phyloP scores from a whole-genome alignment of 2,797 vertebrate species.

The Thripadectes ignobilis region DNA sequence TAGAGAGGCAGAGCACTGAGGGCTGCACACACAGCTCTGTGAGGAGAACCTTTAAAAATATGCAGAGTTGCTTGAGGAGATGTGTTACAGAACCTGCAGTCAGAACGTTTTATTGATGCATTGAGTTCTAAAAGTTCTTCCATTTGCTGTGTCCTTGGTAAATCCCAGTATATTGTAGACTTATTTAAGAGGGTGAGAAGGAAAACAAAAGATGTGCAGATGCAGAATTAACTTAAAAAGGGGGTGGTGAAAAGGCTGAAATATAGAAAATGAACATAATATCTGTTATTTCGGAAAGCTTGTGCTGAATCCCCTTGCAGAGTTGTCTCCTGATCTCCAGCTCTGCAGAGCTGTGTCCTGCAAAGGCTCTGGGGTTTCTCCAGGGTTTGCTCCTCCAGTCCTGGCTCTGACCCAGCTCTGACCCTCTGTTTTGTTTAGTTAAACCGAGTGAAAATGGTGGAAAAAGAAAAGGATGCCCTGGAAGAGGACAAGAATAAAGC shows the following conservation, averaged over 20 bases:
- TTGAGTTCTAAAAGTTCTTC: background rate
- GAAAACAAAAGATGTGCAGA: background rate
- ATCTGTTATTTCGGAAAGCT: background rate
- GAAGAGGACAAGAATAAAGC: constrained; percentile 94
- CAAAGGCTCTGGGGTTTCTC: background rate
- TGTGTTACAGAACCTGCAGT: background rate
- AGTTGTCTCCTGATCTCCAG: background rate
- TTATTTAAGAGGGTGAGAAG: background rate
- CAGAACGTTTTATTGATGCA: fast-evolving
- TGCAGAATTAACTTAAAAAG: background rate
- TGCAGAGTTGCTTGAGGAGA: background rate
- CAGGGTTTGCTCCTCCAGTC: background rate
- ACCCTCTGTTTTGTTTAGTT: constrained; percentile 77
- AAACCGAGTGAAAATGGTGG: constrained; percentile 95
- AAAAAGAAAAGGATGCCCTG: constrained; percentile 95
- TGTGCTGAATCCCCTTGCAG: background rate
- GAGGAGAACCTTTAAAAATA: background rate
- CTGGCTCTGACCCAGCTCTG: background rate
- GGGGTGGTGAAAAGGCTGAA: background rate
- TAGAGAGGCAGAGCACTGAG: background rate
- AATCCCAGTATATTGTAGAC: background rate
- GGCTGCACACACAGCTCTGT: background rate
- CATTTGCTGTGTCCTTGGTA: fast-evolving
- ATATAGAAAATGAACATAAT: fast-evolving
- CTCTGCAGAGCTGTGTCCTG: background rate